phyloP scores from a whole-genome alignment of 1,140 invertebrate genomes.

The Aphis gossypii region DNA sequence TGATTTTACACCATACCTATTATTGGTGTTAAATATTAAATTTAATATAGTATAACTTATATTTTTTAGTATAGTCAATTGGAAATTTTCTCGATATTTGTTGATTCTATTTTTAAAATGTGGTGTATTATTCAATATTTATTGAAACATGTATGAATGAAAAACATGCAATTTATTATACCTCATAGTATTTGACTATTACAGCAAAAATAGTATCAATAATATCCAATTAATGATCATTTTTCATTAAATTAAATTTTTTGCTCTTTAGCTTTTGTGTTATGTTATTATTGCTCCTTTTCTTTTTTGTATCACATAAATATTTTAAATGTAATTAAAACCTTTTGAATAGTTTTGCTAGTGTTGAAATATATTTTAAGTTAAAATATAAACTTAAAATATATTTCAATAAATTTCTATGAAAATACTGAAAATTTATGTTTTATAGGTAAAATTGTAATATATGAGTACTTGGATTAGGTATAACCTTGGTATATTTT shows the following conservation, averaged over 20 bases:
- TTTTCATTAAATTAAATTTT: background rate
- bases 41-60: background rate
- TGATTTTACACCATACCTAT: background rate
- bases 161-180: background rate
- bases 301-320: background rate
- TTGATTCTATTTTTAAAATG: background rate
- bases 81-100: too few species aligned
- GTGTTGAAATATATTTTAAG: background rate
- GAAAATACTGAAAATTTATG: background rate
- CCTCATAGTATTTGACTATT: background rate
- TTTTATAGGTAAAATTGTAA: background rate
- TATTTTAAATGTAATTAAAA: background rate
- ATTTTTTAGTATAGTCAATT: too few species aligned
- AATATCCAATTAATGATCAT: background rate
- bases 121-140: background rate
- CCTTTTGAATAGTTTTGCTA: background rate
- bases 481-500: too few species aligned
- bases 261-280: background rate
- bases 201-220: background rate
- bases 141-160: background rate
- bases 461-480: background rate
- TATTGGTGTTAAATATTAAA: background rate
- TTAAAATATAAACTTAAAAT: background rate
- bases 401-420: too few species aligned
- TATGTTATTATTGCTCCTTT: background rate